Evolutionary conservation across 2,113 vertebrate species (phyloP), one percentile per base, ranked within the genome.

Genomic region (Morphnarchus princeps): DNA sequence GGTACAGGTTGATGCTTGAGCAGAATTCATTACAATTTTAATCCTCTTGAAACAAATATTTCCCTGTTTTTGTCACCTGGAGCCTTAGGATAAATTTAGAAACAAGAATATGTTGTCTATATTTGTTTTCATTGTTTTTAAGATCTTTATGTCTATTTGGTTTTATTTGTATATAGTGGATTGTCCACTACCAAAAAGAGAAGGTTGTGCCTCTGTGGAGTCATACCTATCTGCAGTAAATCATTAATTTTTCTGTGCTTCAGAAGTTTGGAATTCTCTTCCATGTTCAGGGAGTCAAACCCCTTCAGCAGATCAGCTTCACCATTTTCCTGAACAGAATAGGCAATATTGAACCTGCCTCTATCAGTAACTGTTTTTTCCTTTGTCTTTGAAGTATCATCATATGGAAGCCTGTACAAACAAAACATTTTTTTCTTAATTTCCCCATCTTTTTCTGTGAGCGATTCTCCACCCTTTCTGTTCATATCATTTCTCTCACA

Each of bases 71-170:
- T 95, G 74, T 88, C 67, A 81, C 77, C 76, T 89, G 40, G 54
- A 96, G 38, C 87, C 82, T 59, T 87, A 97, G 89, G 82, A 85
- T 81, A 84, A 89, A 81, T 10, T 90, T 90, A 78, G 24, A 69
- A 89, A 57, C 11, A 94, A 57, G 50, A 82, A 77, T 47, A 93
- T 28, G 16, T 32, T 93, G 82, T 69, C 85, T 81, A 6, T 82
- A 80, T 87, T 71, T 74, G 72, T 96, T 94, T 95, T 50, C 45
- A 54, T 47, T 29, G n/a, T 62, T 90, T 87, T 78, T 36, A 52
- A 78, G 13, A 77, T 71, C 13, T n/a, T 81, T 88, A 40, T 34
- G 32, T 42, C 54, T 62, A 11, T n/a, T 88, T 61, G 14, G 2
- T n/a, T 88, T 88, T 42, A 55, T 83, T 82, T 81, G 17, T 34